Conservation (phyloP, 2,888 invertebrate genomes). For the Sarcophaga caerulescens region DNA sequence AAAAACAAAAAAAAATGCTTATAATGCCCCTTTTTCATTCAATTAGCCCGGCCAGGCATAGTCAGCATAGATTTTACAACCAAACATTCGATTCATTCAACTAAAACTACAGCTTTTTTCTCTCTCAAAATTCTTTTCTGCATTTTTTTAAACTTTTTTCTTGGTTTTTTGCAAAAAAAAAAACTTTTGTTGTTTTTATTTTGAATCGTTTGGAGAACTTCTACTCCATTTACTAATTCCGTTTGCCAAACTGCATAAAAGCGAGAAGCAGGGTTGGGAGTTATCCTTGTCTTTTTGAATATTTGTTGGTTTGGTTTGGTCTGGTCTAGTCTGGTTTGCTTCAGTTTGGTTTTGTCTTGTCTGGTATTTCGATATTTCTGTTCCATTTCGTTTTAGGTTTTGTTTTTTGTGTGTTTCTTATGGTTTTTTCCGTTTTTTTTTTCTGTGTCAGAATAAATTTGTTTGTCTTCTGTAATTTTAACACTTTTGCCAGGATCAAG, state of each 20-base stretch:
- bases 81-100: background rate
- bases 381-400: background rate
- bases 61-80: conserved; percentile 32
- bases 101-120: background rate
- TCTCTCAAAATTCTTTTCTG: conserved; percentile 25
- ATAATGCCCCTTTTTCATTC: conserved; percentile 56
- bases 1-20: background rate
- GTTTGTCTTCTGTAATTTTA: conserved; percentile 45
- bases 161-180: background rate
- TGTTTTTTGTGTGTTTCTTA: background rate
- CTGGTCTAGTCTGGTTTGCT: background rate
- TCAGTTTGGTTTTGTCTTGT: conserved; percentile 2
- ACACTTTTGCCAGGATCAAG: conserved; percentile 41
- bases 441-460: background rate
- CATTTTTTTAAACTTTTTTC: background rate
- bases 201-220: conserved; percentile 22
- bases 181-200: background rate
- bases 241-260: background rate
- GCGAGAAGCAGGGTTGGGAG: background rate
- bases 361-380: conserved; percentile 17
- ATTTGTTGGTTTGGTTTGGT: conserved; percentile 12
- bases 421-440: background rate
- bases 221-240: conserved; percentile 43
- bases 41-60: conserved; percentile 59
- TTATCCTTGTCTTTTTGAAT: background rate